A percentile compares a stretch with the other conserved stretches of the same genome.
Conservation (phyloP, 1,140 invertebrate genomes). For the Danaus plexippus region DNA sequence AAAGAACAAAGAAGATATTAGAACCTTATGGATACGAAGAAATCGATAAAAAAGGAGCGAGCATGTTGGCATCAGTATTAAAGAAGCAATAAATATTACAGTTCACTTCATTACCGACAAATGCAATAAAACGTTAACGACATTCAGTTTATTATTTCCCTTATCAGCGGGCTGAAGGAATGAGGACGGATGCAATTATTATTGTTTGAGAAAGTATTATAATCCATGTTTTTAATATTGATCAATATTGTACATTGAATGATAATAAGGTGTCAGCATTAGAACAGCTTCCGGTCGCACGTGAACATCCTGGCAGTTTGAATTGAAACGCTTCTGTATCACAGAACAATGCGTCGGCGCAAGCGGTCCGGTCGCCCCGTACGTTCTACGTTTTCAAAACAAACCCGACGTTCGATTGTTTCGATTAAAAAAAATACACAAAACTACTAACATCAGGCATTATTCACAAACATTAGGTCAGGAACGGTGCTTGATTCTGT, state of each 20-base stretch:
- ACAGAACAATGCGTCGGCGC: constrained; percentile 47
- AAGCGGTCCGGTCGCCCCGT: constrained; percentile 34
- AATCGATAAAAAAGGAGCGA: constrained; percentile 74
- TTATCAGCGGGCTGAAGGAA: constrained; percentile 19
- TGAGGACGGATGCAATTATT: no score
- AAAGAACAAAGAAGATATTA: constrained; percentile 75
- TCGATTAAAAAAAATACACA: constrained; percentile 55
- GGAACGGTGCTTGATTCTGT: constrained; percentile 17
- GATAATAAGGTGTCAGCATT: constrained; percentile 22
- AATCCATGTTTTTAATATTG: no score
- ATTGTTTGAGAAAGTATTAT: no score
- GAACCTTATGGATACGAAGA: constrained; percentile 79
- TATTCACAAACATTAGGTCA: constrained; percentile 51
- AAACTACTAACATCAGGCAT: constrained; percentile 55
- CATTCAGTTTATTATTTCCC: constrained; percentile 27
- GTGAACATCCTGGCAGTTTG: constrained; percentile 43
- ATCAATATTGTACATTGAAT: not conserved
- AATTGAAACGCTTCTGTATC: constrained; percentile 41
- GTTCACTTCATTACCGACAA: constrained; percentile 10
- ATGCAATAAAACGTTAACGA: constrained; percentile 17
- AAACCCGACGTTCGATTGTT: constrained; percentile 54
- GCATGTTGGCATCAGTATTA: constrained; percentile 48
- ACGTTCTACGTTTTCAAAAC: constrained; percentile 59
- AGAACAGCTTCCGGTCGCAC: constrained; percentile 46
- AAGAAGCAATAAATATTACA: constrained; percentile 43